Base-by-base conservation (phyloP, 2,888 invertebrate genomes). In the Chorisops tibialis region DNA sequence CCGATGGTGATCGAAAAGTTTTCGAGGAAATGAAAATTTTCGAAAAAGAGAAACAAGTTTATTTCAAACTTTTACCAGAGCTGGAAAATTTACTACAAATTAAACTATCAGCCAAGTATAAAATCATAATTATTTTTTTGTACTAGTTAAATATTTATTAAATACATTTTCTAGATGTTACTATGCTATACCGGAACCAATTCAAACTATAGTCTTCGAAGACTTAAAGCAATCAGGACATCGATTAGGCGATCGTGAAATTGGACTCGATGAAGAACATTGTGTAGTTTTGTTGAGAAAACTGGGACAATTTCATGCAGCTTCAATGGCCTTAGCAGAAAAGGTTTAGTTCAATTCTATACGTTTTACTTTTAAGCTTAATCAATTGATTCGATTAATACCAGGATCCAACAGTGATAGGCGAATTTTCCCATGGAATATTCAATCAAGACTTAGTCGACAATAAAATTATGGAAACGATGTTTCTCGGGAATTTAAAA, bases 251-350 rank as follows among this genome's bases (percentile, higher is more conserved):
- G 77, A 80, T 47, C 76, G 83, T 12, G 76, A 79, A 59, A 62
- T 71, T 21, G 83, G 84, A 2, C 73, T 85, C 30, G 82, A 84
- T 70, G 73, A 80, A 65, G 70, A 73, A 1, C 84, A 84, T 68
- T 78, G 79, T 62, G 69, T 76, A 35, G 62, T 81, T 48, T 79
- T 82, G 0, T 68, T 84, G 4, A 75, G 77, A 58, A 80, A 80
- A 66, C 70, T 84, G 66, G 83, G 80, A 0, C 77, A 74, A 61
- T 77, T 82, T 66, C 84, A 84, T 67, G 83, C 81, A 1, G 75
- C 79, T 14, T 83, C 83, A 0, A 78, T 83, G 61, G 78, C 81
- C 22, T 68, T 83, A 51, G 78, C 76, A 58, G 80, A 82, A 68
- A 81, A 80, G 77, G 83, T 71, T n/a, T n/a, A n/a, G n/a, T n/a